Evolutionary conservation across 2,113 vertebrate genomes (phyloP).

Genomic region (Pholis gunnellus): DNA sequence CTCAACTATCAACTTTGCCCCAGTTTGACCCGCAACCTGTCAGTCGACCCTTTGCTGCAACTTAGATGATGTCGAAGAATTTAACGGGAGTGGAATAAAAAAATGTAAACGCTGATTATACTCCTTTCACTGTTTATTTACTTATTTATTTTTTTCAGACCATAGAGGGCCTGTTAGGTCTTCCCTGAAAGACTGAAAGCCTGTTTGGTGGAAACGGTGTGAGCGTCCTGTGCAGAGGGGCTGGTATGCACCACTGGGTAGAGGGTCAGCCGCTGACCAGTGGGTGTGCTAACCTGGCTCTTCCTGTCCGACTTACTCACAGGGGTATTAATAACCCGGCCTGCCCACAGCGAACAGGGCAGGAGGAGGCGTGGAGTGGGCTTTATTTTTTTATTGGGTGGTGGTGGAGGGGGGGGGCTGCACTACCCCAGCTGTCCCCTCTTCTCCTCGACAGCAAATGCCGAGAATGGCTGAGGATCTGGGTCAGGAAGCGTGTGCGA

Average conservation of each 20-base stretch:
- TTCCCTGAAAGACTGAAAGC: background rate
- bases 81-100: background rate
- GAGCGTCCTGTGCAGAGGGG: background rate
- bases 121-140: background rate
- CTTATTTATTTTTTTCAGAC: background rate
- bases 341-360: constrained; percentile 23
- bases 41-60: background rate
- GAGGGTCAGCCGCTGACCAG: background rate
- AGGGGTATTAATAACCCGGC: constrained; percentile 63
- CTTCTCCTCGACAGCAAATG: constrained; percentile 71
- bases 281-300: constrained; percentile 43
- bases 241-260: constrained; percentile 23
- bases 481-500: constrained; percentile 57
- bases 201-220: background rate
- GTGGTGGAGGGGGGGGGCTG: background rate
- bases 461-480: constrained; percentile 65
- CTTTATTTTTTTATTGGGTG: background rate
- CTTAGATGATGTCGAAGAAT: background rate
- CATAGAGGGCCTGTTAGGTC: background rate
- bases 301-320: constrained; percentile 46
- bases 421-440: constrained; percentile 69
- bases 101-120: background rate
- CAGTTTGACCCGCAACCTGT: constrained; percentile 37
- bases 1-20: constrained; percentile 51
- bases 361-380: constrained; percentile 7